Evolutionary conservation across 1,140 invertebrate species (phyloP), one percentile per base, ranked within the genome.

Genomic region (Aphis craccivora): DNA sequence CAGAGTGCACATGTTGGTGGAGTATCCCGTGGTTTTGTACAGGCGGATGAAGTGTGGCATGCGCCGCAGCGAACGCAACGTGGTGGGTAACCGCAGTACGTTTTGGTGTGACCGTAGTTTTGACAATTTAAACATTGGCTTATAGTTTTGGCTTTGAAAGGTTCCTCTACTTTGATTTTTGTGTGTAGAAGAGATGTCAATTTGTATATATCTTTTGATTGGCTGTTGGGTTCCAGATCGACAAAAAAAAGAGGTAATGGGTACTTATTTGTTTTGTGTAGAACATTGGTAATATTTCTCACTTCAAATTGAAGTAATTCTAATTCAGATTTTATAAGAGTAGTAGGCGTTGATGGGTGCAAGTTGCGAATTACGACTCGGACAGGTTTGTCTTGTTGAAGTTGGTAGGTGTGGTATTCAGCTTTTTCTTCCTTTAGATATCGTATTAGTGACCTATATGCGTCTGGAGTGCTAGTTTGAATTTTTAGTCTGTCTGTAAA

Each of bases 41-140:
- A 96, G 94, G 94, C 94, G 94, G 95, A 92, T 14, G 94, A 94
- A 14, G 45, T 22, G 90, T 95, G 95, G 23, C 95, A 84, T 67
- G 93, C 90, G 14, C 94, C 95, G 94, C 95, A 95, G 94, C 95
- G 95, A 2, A 95, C 95, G 89, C 95, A 95, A 35, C 94, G n/a
- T 48, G 35, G 23, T 35, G 48, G 30, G 11, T 81, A 35, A 0
- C 43, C 20, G 30, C 53, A 89, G 30, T 87, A 92, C 35, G 43
- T 25, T 87, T 45, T 45, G 14, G 84, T 87, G 45, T 87, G 43
- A 4, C 45, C 40, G 40, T 48, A 87, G 3, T 35, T 43, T 45
- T 87, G 84, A 2, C 43, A 87, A 25, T 87, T 87, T 87, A 37
- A 2, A 55, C 53, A 55, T 55, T 25, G 23, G 53, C 53, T 55